Evolutionary conservation across 2,888 invertebrate species (phyloP).

Genomic region (Automeris io): DNA sequence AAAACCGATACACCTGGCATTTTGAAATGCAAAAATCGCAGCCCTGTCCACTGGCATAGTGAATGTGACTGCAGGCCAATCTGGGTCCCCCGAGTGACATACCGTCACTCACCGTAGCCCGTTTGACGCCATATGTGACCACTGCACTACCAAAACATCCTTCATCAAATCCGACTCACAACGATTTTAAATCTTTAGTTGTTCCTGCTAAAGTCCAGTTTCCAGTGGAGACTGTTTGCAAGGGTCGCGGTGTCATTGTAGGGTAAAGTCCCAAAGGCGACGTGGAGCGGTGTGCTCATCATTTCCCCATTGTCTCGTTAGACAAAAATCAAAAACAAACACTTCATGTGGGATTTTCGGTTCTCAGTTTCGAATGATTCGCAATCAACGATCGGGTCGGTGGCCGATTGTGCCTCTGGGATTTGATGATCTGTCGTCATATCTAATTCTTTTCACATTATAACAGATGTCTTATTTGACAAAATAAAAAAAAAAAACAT

Average conservation of each 20-base stretch:
- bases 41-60: conserved; percentile 45
- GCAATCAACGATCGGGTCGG: conserved; percentile 50
- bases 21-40: conserved; percentile 45
- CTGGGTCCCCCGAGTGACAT: conserved; percentile 64
- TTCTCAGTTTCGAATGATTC: conserved; percentile 63
- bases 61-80: conserved; percentile 62
- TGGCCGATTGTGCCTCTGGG: conserved; percentile 56
- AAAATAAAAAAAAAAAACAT: too few relatives aligned
- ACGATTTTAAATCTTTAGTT: conserved; percentile 37
- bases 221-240: conserved; percentile 23
- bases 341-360: conserved; percentile 66
- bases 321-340: conserved; percentile 77
- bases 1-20: conserved; percentile 15
- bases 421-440: conserved; percentile 11
- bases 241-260: conserved; percentile 51
- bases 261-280: conserved; percentile 72
- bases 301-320: conserved; percentile 78
- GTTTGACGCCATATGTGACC: conserved; percentile 73
- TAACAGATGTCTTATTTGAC: background rate
- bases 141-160: conserved; percentile 35
- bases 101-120: conserved; percentile 69
- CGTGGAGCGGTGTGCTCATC: conserved; percentile 69
- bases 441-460: background rate
- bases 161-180: conserved; percentile 26
- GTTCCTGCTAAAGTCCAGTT: conserved; percentile 37